These are phyloP conservation scores for Sarcophaga variegata DNA, from an alignment of 2,888 invertebrate genomes.

Conservation along the genomic window DNA sequence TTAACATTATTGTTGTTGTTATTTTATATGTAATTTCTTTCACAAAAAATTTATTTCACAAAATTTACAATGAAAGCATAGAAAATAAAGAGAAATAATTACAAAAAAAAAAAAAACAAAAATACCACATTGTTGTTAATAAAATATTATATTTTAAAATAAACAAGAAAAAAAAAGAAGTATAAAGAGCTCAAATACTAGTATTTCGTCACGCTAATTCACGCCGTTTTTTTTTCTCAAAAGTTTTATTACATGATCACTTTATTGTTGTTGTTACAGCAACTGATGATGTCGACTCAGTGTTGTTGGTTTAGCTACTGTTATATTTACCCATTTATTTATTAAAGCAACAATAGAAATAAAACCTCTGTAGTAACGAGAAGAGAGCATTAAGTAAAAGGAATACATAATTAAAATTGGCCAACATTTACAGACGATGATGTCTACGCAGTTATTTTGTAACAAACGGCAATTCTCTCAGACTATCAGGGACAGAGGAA, in stretches of 20 bases:
- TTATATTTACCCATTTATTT: constrained; percentile 35
- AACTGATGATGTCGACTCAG: constrained; percentile 2
- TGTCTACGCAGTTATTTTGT: background rate
- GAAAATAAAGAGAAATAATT: constrained; percentile 36
- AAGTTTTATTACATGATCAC: constrained; percentile 44
- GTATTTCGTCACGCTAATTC: constrained; percentile 66
- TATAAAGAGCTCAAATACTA: constrained; percentile 37
- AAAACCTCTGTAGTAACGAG: background rate
- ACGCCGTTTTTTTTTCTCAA: constrained; percentile 41
- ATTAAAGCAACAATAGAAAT: background rate
- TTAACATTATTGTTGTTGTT: background rate
- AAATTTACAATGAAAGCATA: constrained; percentile 52
- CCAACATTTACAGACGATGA: constrained; percentile 41
- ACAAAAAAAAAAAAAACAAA: constrained; percentile 3
- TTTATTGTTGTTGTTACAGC: constrained; percentile 20
- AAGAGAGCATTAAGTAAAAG: constrained; percentile 1
- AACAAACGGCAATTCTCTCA: too few relatives aligned
- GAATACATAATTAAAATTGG: constrained; percentile 54
- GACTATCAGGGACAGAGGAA: too few relatives aligned
- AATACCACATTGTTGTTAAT: too few relatives aligned
- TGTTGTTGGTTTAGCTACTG: constrained; percentile 19
- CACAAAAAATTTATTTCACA: constrained; percentile 45
- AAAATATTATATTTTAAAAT: background rate
- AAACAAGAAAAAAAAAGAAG: constrained; percentile 16
- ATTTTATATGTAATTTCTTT: constrained; percentile 48